Percentiles rank a stretch among this genome's conserved stretches.
These are phyloP conservation scores for Trypoxylon attenuatum DNA, from an alignment of 2,888 invertebrate species.

Conservation along the genomic window DNA sequence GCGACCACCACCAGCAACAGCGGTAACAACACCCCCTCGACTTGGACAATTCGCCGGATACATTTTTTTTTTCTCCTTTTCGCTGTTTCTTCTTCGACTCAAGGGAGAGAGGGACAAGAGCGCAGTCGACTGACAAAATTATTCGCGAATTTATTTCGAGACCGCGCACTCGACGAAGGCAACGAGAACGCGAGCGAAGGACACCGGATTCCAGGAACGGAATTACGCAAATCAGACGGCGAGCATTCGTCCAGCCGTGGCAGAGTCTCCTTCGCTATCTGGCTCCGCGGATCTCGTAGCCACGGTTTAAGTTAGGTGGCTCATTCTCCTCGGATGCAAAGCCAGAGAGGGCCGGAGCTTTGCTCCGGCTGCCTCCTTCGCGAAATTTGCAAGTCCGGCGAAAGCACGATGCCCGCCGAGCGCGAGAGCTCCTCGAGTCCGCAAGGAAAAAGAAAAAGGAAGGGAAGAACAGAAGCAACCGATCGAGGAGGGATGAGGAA, in stretches of 20 bases:
- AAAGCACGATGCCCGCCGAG: conserved; percentile 53
- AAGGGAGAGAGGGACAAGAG: no score
- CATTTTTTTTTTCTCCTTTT: no score
- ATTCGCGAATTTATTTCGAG: neutral
- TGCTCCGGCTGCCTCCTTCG: conserved; percentile 30
- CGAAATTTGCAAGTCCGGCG: conserved; percentile 66
- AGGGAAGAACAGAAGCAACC: conserved; percentile 22
- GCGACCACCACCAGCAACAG: no score
- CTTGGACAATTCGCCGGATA: no score
- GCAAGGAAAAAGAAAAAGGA: neutral
- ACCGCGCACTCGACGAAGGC: conserved; percentile 1
- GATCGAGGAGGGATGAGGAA: conserved; percentile 2
- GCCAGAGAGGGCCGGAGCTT: neutral
- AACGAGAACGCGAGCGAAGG: neutral
- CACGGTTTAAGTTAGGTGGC: conserved; percentile 33
- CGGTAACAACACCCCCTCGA: no score
- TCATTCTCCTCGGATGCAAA: conserved; percentile 24
- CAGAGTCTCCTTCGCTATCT: conserved; percentile 48
- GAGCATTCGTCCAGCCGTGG: conserved; percentile 45
- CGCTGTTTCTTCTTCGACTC: no score
- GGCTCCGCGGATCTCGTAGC: conserved; percentile 46
- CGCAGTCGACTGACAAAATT: no score
- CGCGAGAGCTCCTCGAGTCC: conserved; percentile 18
- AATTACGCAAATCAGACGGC: conserved; percentile 63
- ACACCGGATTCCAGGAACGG: conserved; percentile 55